Evolutionary conservation across 2,797 vertebrate species (phyloP).

Genomic region (Tokudaia muenninki): DNA sequence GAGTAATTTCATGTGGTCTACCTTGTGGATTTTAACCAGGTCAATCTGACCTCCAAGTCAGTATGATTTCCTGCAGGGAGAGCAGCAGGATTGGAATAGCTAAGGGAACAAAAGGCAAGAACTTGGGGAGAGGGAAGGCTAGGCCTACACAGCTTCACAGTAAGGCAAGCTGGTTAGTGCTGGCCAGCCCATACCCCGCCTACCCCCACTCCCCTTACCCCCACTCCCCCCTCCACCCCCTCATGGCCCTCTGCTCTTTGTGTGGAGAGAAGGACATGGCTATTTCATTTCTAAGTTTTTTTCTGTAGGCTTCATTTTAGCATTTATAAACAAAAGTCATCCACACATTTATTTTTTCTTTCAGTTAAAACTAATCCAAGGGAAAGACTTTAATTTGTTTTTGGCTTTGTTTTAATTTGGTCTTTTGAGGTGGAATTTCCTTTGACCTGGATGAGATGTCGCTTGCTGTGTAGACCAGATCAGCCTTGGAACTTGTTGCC

Average conservation of each 20-base stretch:
- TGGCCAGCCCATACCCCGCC: rapidly evolving
- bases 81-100: not conserved
- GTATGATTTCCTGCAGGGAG: not conserved
- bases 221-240: too few relatives aligned
- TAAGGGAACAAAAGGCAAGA: not conserved
- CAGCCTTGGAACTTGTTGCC: too few relatives aligned
- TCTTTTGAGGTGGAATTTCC: not conserved
- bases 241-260: not conserved
- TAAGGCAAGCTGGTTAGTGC: not conserved
- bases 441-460: not conserved
- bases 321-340: constrained; percentile 5
- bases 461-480: too few relatives aligned
- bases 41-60: constrained; percentile 18
- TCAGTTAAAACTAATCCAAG: constrained; percentile 59
- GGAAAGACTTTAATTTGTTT: not conserved
- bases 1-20: not conserved
- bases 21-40: constrained; percentile 18
- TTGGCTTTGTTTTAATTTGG: not conserved
- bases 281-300: not conserved
- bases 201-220: too few relatives aligned
- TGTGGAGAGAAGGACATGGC: not conserved
- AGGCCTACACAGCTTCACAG: too few relatives aligned
- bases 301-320: constrained; percentile 18
- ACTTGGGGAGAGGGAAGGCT: not conserved
- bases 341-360: constrained; percentile 40